phyloP scores from a whole-genome alignment of 2,888 invertebrate genomes.

The Eilema griseolum region DNA sequence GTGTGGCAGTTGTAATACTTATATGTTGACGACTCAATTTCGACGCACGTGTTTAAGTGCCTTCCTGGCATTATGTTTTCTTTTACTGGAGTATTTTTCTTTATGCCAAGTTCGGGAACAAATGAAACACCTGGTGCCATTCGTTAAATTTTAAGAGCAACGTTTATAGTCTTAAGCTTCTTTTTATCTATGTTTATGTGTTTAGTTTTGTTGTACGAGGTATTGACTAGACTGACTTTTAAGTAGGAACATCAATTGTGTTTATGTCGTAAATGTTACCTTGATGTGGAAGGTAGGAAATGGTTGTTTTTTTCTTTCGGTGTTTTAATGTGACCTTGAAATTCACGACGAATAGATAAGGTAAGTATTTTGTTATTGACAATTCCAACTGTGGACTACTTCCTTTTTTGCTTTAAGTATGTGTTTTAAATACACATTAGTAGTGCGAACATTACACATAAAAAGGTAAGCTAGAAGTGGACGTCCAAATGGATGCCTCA shows the following conservation, averaged over 20 bases:
- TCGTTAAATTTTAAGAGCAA: constrained; percentile 45
- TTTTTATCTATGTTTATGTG: constrained; percentile 28
- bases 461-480: too few species aligned
- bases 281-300: constrained; percentile 5
- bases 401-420: too few species aligned
- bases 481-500: too few species aligned
- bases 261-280: constrained; percentile 9
- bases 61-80: constrained; percentile 11
- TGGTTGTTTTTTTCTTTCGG: neutral
- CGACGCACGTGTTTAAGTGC: constrained; percentile 31
- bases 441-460: too few species aligned
- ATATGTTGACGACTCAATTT: constrained; percentile 21
- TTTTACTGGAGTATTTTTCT: constrained; percentile 18
- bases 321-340: neutral
- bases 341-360: neutral
- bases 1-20: neutral
- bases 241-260: constrained; percentile 14
- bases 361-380: neutral
- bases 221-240: constrained; percentile 18
- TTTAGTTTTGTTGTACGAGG: constrained; percentile 10
- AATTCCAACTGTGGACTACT: neutral
- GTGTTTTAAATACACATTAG: too few species aligned
- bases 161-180: constrained; percentile 28
- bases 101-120: constrained; percentile 25
- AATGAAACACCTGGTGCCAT: constrained; percentile 41